Percentiles rank a stretch among this genome's conserved stretches.
phyloP scores from a whole-genome alignment of 2,113 vertebrate species.

The Rynchops niger region DNA sequence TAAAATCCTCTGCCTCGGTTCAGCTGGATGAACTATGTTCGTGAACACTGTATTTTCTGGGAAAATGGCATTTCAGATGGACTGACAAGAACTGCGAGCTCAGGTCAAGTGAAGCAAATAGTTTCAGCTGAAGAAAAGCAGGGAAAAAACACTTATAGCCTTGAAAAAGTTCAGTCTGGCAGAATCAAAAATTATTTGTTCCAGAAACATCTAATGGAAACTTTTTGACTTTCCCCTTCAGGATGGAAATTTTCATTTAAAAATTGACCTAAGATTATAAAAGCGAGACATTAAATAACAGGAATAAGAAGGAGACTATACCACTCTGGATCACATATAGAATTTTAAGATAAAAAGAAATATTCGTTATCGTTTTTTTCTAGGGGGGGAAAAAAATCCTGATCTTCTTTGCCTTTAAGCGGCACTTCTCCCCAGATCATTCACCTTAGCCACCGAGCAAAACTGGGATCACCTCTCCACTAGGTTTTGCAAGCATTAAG shows the following conservation, averaged over 20 bases:
- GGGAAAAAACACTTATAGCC: background rate
- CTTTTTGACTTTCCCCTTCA: background rate
- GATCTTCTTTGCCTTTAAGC: background rate
- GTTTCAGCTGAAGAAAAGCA: background rate
- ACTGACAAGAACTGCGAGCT: background rate
- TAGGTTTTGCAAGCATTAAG: background rate
- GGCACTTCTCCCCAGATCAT: background rate
- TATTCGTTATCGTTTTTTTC: no score
- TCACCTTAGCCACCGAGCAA: background rate
- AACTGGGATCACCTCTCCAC: background rate
- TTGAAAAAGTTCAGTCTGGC: background rate
- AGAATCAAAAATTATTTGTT: background rate
- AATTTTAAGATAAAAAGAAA: background rate
- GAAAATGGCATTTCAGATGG: background rate
- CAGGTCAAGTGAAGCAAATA: background rate
- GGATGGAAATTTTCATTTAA: background rate
- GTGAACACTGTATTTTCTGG: background rate
- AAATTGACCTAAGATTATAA: background rate
- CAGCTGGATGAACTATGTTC: background rate
- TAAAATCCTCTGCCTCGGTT: background rate
- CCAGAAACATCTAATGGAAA: conserved; percentile 16
- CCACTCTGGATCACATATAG: background rate
- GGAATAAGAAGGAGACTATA: background rate
- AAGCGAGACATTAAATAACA: background rate
- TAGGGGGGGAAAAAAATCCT: background rate